A percentile compares a stretch with the other conserved stretches of the same genome.
These are phyloP conservation scores for Loripinus fragilis DNA, from an alignment of 2,888 invertebrate species.

Conservation along the genomic window DNA sequence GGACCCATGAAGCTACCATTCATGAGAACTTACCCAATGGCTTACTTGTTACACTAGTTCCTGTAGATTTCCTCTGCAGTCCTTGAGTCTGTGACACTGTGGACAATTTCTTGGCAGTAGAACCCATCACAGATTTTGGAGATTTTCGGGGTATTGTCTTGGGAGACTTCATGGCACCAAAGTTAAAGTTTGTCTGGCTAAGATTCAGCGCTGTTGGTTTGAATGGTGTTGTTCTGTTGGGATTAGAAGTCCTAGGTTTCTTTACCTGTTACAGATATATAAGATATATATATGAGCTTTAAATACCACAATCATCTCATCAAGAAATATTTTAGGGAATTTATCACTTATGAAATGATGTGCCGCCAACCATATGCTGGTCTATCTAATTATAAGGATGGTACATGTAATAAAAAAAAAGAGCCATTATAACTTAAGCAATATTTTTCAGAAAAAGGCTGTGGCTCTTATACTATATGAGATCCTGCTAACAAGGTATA, in stretches of 20 bases:
- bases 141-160: slow-evolving; percentile 54
- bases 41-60: background rate
- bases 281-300: no score
- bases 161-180: slow-evolving; percentile 61
- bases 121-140: slow-evolving; percentile 36
- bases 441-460: no score
- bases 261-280: slow-evolving; percentile 5
- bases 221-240: slow-evolving; percentile 64
- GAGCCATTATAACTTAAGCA: no score
- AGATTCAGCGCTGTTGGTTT: slow-evolving; percentile 70
- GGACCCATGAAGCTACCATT: no score
- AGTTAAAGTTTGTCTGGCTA: slow-evolving; percentile 72
- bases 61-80: slow-evolving; percentile 33
- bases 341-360: no score
- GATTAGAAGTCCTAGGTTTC: slow-evolving; percentile 32
- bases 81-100: background rate
- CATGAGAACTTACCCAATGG: background rate
- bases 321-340: no score
- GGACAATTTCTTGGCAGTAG: slow-evolving; percentile 10
- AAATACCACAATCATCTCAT: no score
- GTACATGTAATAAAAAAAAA: no score
- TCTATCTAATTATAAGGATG: no score
- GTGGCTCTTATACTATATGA: no score
- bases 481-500: no score
- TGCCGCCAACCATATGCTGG: no score